A percentile compares a stretch with the other conserved stretches of the same genome.
Evolutionary conservation across 2,888 invertebrate genomes (phyloP).

Genomic region (Noctua janthe): DNA sequence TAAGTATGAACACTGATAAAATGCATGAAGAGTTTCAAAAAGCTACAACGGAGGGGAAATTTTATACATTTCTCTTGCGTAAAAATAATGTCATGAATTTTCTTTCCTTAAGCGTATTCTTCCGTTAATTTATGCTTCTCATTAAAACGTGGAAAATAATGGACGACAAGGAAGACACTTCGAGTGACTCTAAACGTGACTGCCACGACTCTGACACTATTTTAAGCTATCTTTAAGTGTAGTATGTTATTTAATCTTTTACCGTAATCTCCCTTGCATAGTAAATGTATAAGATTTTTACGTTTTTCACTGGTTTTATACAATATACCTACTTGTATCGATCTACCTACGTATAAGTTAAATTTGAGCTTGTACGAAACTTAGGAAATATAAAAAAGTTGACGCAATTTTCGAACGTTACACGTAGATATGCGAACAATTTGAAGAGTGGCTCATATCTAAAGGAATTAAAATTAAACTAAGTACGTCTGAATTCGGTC

Average conservation of each 20-base stretch:
- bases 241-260: slow-evolving; percentile 86
- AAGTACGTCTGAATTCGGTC: slow-evolving; percentile 72
- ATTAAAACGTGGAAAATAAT: slow-evolving; percentile 60
- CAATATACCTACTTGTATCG: slow-evolving; percentile 87
- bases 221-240: slow-evolving; percentile 89
- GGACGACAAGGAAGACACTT: slow-evolving; percentile 48
- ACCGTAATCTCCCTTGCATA: slow-evolving; percentile 87
- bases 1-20: slow-evolving; percentile 44
- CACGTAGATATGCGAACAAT: slow-evolving; percentile 75
- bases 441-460: slow-evolving; percentile 71
- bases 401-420: slow-evolving; percentile 74
- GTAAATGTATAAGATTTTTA: slow-evolving; percentile 86
- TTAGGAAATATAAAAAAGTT: slow-evolving; percentile 74
- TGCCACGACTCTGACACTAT: slow-evolving; percentile 81
- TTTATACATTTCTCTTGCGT: slow-evolving; percentile 47
- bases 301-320: slow-evolving; percentile 91
- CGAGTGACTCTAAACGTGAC: slow-evolving; percentile 61
- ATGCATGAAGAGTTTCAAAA: slow-evolving; percentile 50
- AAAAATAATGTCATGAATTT: slow-evolving; percentile 51
- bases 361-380: slow-evolving; percentile 89
- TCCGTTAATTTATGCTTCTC: slow-evolving; percentile 64
- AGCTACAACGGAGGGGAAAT: slow-evolving; percentile 24
- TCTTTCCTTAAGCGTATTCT: slow-evolving; percentile 44
- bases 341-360: slow-evolving; percentile 88
- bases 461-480: slow-evolving; percentile 66